Base-by-base conservation (phyloP, 2,888 invertebrate genomes). In the Metopia argyrocephala region DNA sequence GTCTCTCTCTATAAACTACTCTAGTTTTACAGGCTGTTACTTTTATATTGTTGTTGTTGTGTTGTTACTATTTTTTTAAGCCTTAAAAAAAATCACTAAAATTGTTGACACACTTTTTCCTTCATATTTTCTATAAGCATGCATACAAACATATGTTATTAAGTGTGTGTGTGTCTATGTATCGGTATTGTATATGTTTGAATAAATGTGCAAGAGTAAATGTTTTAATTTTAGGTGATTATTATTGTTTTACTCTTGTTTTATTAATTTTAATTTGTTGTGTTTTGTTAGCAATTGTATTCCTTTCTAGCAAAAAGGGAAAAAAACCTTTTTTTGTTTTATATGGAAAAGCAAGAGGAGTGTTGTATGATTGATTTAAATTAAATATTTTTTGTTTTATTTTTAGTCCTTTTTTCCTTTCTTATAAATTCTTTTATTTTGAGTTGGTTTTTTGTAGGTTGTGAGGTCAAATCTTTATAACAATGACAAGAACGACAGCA, bases 31-130 rank as follows among this genome's bases (percentile, higher is more conserved):
- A 57, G 57, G 4, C 54, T 56, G 21, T 52, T 73, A 66, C n/a
- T 57, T 15, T 20, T 45, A 59, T 18, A 5, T 76, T 70, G 20
- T 59, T 71, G 61, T 56, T 54, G 68, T 76, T 62, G 56, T 52
- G 27, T 59, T 66, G 73, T 64, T 15, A 46, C 20, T 23, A 28
- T 21, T 56, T 69, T 64, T 23, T 25, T 48, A 25, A 62, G 15
- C 54, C 62, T 68, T 76, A 54, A 76, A 66, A 61, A 76, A 61
- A 15, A 25, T 28, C 27, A 65, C 61, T 59, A 69, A 68, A 64
- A 75, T 69, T 76, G 79, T 71, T 79, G 79, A 82, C 78, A 82
- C 79, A 79, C 82, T 79, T 79, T 74, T 79, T 82, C 76, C 68
- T 79, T 68, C 7, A 9, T 54, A 64, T 27, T 64, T 15, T 38